Percentiles rank a stretch among this genome's conserved stretches.
Conservation (phyloP, 2,113 vertebrate species). For the Corythaeola cristata region DNA sequence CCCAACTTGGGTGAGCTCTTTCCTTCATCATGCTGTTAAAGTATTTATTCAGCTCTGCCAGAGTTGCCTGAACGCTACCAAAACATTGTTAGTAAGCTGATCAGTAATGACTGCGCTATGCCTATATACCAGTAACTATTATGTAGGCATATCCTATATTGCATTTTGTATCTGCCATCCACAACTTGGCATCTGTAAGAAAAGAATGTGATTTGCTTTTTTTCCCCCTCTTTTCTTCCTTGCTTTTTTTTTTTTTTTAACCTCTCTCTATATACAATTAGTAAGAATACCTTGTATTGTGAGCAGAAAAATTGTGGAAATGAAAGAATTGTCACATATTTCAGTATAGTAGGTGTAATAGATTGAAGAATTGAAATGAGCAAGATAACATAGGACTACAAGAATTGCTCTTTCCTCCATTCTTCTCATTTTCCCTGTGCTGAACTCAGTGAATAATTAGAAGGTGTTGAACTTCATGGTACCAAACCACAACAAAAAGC, state of each 20-base stretch:
- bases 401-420: not conserved
- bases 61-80: not conserved
- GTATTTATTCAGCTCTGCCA: not conserved
- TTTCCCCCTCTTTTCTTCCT: not conserved
- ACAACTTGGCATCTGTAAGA: not conserved
- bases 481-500: not conserved
- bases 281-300: not conserved
- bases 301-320: not conserved
- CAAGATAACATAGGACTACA: not conserved
- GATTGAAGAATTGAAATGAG: constrained; percentile 32
- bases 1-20: not conserved
- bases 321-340: constrained; percentile 8
- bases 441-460: not conserved
- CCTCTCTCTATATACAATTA: not conserved
- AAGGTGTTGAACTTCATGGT: not conserved
- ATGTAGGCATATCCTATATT: not conserved
- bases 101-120: not conserved
- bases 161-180: not conserved
- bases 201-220: not conserved
- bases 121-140: not conserved
- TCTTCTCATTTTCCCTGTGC: not conserved
- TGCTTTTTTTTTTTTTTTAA: not conserved
- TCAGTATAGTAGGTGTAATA: not conserved
- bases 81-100: not conserved
- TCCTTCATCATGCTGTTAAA: not conserved